phyloP scores from a whole-genome alignment of 2,888 invertebrate genomes.

The Nephrotoma flavescens region DNA sequence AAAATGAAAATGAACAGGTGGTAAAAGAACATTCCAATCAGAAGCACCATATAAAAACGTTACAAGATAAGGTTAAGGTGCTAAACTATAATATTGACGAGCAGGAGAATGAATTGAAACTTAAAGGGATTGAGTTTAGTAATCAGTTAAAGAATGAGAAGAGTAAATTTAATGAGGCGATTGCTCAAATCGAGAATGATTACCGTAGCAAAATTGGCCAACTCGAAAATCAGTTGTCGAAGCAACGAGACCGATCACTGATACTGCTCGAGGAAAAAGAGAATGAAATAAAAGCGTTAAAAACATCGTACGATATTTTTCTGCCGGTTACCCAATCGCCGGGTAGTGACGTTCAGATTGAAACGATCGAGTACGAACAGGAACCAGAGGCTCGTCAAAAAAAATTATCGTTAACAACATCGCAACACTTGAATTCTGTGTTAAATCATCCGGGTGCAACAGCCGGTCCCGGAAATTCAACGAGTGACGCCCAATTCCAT shows the following conservation, averaged over 20 bases:
- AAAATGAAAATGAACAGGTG: slow-evolving; percentile 20
- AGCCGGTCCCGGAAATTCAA: slow-evolving; percentile 12
- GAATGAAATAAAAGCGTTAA: slow-evolving; percentile 46
- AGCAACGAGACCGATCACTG: slow-evolving; percentile 68
- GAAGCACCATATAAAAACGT: slow-evolving; percentile 43
- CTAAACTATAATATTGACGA: slow-evolving; percentile 46
- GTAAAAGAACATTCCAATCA: slow-evolving; percentile 33
- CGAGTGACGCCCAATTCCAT: slow-evolving; percentile 46
- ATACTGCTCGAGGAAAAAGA: slow-evolving; percentile 69
- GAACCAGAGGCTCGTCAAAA: neutral
- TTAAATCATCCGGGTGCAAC: slow-evolving; percentile 14
- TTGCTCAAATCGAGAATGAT: slow-evolving; percentile 33
- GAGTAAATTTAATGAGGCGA: slow-evolving; percentile 23
- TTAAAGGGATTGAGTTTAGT: slow-evolving; percentile 40
- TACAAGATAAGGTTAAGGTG: slow-evolving; percentile 51
- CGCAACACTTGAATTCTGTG: slow-evolving; percentile 10
- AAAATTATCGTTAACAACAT: neutral
- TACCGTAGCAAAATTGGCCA: slow-evolving; percentile 37
- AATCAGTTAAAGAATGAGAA: slow-evolving; percentile 32
- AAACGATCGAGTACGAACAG: neutral
- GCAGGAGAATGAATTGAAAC: slow-evolving; percentile 45
- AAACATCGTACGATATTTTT: slow-evolving; percentile 39
- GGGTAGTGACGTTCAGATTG: neutral
- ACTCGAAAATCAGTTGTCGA: slow-evolving; percentile 56
- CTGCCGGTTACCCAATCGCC: slow-evolving; percentile 16